These are phyloP conservation scores for Aproaerema taeniolella DNA, from an alignment of 2,888 invertebrate genomes.

Conservation along the genomic window DNA sequence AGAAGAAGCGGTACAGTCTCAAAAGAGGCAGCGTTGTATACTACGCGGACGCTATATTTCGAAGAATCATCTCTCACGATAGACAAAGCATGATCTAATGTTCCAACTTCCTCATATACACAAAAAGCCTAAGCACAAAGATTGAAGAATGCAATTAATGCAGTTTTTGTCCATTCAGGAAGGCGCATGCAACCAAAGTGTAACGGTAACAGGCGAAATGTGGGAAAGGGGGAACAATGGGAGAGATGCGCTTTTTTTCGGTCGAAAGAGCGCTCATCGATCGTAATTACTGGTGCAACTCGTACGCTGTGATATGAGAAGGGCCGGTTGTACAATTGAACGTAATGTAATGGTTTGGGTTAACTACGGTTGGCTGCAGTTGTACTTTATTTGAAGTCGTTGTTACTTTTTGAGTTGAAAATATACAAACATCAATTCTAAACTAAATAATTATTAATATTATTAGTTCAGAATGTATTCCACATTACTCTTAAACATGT, in stretches of 20 bases:
- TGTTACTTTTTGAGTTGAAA: too few relatives aligned
- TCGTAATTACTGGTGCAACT: constrained; percentile 61
- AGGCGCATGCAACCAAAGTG: constrained; percentile 38
- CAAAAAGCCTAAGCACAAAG: constrained; percentile 15
- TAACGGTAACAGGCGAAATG: constrained; percentile 72
- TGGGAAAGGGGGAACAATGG: constrained; percentile 71
- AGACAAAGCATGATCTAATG: constrained; percentile 17
- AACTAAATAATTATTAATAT: too few relatives aligned
- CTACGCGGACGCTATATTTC: too few relatives aligned
- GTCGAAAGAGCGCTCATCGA: constrained; percentile 69
- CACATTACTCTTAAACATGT: too few relatives aligned
- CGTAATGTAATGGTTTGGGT: constrained; percentile 13
- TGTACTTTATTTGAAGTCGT: too few relatives aligned
- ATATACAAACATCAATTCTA: too few relatives aligned
- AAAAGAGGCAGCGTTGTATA: too few relatives aligned
- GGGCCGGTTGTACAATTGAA: constrained; percentile 18
- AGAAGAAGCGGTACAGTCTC: too few relatives aligned
- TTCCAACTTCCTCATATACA: constrained; percentile 11
- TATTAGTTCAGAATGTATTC: too few relatives aligned
- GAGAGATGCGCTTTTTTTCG: constrained; percentile 68
- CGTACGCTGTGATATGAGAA: constrained; percentile 47
- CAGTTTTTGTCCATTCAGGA: constrained; percentile 68
- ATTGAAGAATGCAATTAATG: constrained; percentile 66
- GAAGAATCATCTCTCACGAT: constrained; percentile 16
- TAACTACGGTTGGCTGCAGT: constrained; percentile 21